Percentiles rank a stretch among this genome's conserved stretches.
phyloP scores from a whole-genome alignment of 2,113 vertebrate genomes.

The Mystacornis crossleyi region DNA sequence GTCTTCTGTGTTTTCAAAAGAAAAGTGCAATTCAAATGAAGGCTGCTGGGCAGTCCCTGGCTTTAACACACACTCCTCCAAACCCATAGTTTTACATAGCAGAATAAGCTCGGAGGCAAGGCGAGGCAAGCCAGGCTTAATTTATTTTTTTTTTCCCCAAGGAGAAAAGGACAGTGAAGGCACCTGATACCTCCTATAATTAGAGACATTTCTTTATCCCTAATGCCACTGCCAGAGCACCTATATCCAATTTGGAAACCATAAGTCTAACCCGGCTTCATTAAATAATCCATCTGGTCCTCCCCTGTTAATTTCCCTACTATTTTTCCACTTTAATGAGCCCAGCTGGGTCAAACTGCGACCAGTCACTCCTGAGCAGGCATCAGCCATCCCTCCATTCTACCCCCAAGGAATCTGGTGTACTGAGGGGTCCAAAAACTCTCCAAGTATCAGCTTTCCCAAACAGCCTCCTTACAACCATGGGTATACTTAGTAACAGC shows the following conservation, averaged over 20 bases:
- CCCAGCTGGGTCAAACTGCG: constrained; percentile 4
- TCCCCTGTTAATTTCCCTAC: background rate
- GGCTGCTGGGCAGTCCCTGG: background rate
- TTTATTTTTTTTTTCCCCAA: background rate
- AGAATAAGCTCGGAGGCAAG: background rate
- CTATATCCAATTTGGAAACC: background rate
- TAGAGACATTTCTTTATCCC: background rate
- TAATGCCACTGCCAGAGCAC: background rate
- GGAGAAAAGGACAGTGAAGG: constrained; percentile 28
- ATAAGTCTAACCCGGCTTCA: background rate
- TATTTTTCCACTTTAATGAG: constrained; percentile 5
- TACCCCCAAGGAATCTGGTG: background rate
- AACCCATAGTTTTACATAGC: background rate
- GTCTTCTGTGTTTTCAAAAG: background rate
- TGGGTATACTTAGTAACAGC: constrained; percentile 58
- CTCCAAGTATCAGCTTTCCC: constrained; percentile 44
- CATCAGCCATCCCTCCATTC: background rate
- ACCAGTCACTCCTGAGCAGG: background rate
- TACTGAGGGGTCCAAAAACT: background rate
- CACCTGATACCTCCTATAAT: constrained; percentile 38
- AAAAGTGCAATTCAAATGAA: background rate
- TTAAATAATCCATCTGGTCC: constrained; percentile 6
- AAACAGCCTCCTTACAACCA: constrained; percentile 17
- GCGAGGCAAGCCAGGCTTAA: background rate
- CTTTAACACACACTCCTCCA: background rate